Conservation (phyloP, 2,113 vertebrate genomes). For the Hiodon alosoides region DNA sequence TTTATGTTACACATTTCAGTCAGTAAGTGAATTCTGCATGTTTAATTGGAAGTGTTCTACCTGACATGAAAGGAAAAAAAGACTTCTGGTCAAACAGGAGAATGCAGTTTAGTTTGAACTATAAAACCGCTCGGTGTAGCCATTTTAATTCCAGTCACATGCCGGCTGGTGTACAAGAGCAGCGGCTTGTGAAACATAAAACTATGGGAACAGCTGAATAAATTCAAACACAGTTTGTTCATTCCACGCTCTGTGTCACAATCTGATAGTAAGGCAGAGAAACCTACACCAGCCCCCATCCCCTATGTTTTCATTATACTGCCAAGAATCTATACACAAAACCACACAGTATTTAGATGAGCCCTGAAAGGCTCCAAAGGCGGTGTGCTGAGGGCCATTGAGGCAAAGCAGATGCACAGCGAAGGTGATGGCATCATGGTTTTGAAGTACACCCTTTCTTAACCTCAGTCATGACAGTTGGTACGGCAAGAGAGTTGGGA, state of each 20-base stretch:
- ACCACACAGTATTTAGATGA: slow-evolving; percentile 19
- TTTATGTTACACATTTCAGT: slow-evolving; percentile 23
- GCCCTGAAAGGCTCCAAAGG: background rate
- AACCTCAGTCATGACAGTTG: too few relatives aligned
- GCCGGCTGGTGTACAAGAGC: slow-evolving; percentile 46
- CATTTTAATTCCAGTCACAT: slow-evolving; percentile 48
- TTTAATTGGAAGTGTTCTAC: slow-evolving; percentile 11
- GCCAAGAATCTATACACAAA: slow-evolving; percentile 40
- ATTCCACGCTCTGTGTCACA: slow-evolving; percentile 49
- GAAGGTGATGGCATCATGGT: background rate
- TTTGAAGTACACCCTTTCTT: too few relatives aligned
- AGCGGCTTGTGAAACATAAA: slow-evolving; percentile 52
- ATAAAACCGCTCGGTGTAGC: slow-evolving; percentile 42
- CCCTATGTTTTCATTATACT: slow-evolving; percentile 48
- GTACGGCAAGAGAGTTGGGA: too few relatives aligned
- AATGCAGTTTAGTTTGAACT: slow-evolving; percentile 24
- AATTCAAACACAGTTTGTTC: slow-evolving; percentile 51
- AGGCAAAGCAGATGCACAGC: slow-evolving; percentile 11
- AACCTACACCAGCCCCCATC: slow-evolving; percentile 34
- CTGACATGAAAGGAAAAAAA: slow-evolving; percentile 8
- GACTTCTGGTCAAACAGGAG: slow-evolving; percentile 27
- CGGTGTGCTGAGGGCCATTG: background rate
- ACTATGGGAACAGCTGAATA: slow-evolving; percentile 58
- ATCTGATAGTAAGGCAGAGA: slow-evolving; percentile 50
- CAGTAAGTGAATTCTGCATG: slow-evolving; percentile 27